These are phyloP conservation scores for Andrena praecox DNA, from an alignment of 2,888 invertebrate genomes.

Conservation along the genomic window DNA sequence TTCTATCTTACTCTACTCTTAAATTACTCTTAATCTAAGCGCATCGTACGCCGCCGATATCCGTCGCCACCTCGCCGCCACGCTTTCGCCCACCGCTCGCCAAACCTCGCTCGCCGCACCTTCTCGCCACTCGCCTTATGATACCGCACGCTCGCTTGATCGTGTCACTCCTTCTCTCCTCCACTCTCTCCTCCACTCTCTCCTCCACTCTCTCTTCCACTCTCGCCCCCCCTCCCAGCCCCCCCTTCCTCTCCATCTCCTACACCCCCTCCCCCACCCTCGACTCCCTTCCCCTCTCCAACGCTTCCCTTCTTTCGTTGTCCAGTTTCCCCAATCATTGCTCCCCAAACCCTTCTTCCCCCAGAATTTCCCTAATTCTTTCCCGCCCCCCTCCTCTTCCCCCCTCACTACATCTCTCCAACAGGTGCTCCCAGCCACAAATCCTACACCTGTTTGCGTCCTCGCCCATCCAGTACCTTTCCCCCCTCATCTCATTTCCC, in stretches of 20 bases:
- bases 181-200: too few relatives aligned
- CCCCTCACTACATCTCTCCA: neutral
- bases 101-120: too few relatives aligned
- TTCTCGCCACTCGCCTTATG: too few relatives aligned
- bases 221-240: neutral
- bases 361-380: neutral
- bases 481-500: constrained; percentile 9
- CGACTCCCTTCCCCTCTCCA: neutral
- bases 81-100: too few relatives aligned
- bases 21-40: too few relatives aligned
- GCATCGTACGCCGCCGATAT: too few relatives aligned
- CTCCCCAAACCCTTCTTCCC: neutral
- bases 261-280: too few relatives aligned
- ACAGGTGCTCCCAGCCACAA: neutral
- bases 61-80: too few relatives aligned
- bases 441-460: neutral
- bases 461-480: constrained; percentile 2
- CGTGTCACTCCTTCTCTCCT: too few relatives aligned
- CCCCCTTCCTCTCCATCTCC: too few relatives aligned
- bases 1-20: too few relatives aligned
- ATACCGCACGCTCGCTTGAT: too few relatives aligned
- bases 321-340: neutral
- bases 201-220: neutral
- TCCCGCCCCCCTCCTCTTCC: neutral
- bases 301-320: neutral